Base-by-base conservation (phyloP, 2,113 vertebrate genomes). In the Aphyosemion australe region DNA sequence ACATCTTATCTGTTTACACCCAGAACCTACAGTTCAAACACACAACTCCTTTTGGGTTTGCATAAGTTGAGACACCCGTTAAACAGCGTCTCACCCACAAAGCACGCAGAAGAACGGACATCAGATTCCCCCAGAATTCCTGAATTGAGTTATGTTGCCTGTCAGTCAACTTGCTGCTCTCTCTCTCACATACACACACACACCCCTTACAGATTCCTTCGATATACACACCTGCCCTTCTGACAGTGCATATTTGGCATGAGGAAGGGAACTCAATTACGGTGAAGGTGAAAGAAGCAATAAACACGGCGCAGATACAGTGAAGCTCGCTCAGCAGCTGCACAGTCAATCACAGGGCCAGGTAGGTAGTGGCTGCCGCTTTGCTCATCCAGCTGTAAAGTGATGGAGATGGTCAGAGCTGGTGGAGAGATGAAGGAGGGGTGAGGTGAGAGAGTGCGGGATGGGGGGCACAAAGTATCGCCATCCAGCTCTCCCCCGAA, bases 271-370 rank as follows among this genome's bases (percentile, higher is more conserved):
- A 86, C 83, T 84, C 84, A 83, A 89, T 90, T 90, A 89, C 56
- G 61, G 78, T 13, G 84, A 89, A 90, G 87, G 87, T 87, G 87
- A 87, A 88, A 84, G 80, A 84, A 83, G 85, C 84, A 75, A 86
- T 88, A 88, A 88, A 89, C 80, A 79, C 31, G 31, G 72, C 61
- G 42, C 58, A 69, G 84, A 88, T 87, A 82, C 79, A 83, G 78
- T 45, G 74, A 69, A 65, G 76, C 78, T 52, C 63, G 57, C 78
- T 84, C 85, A 53, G 85, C 78, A 51, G 72, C 62, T 26, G 65
- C n/a, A 74, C 78, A 78, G 86, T 89, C 87, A 79, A 84, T 90
- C 86, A 89, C 61, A 49, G 62, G 76, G 72, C 74, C 70, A 82
- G 83, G 74, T 82, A 78, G 79, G 80, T 70, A 77, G 69, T 82